phyloP scores from a whole-genome alignment of 2,888 invertebrate species.

The Aporophyla lueneburgensis region DNA sequence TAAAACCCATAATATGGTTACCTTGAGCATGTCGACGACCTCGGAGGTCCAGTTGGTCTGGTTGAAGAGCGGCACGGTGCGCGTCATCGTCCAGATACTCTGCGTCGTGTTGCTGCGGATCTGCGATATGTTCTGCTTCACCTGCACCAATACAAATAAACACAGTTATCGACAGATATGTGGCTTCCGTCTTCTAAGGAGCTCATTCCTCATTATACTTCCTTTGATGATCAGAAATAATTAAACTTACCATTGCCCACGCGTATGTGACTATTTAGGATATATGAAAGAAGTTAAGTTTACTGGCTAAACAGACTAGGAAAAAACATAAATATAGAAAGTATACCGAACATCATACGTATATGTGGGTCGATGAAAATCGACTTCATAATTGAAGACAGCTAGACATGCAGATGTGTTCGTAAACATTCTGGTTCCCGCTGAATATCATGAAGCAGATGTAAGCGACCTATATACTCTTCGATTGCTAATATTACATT shows the following conservation, averaged over 20 bases:
- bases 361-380: slow-evolving; percentile 2
- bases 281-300: not conserved
- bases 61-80: slow-evolving; percentile 91
- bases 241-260: not conserved
- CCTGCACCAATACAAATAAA: slow-evolving; percentile 85
- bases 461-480: slow-evolving; percentile 13
- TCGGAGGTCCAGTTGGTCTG: slow-evolving; percentile 95
- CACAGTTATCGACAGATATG: not conserved
- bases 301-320: not conserved
- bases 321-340: not conserved
- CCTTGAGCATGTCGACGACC: slow-evolving; percentile 92
- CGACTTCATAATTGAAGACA: slow-evolving; percentile 15
- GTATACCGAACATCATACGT: not conserved
- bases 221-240: not conserved
- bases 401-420: slow-evolving; percentile 22
- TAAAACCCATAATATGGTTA: slow-evolving; percentile 56
- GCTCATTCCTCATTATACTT: not conserved
- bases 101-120: slow-evolving; percentile 94
- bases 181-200: not conserved
- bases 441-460: slow-evolving; percentile 30
- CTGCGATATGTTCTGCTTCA: slow-evolving; percentile 94
- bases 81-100: slow-evolving; percentile 94
- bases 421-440: slow-evolving; percentile 40
- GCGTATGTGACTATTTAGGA: not conserved
- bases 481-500: not conserved